phyloP scores from a whole-genome alignment of 2,113 vertebrate genomes.

The Mus musculus region GRCm39 chr2:161479501-161480000 shows the following conservation, averaged over 20 bases:
- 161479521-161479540: slow-evolving; percentile 79
- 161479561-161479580: slow-evolving; percentile 76
- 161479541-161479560: slow-evolving; percentile 65
- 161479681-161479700: slow-evolving; percentile 42
- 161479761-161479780: not conserved
- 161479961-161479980: not conserved
- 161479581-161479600: slow-evolving; percentile 74
- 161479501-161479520: slow-evolving; percentile 66
- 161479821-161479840: not conserved
- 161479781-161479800: slow-evolving; percentile 17
- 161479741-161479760: not conserved
- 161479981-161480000: not conserved
- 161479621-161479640: slow-evolving; percentile 63
- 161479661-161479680: slow-evolving; percentile 58
- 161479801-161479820: not conserved
- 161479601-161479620: slow-evolving; percentile 72
- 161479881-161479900: not conserved
- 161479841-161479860: not conserved
- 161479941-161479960: not conserved
- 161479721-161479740: slow-evolving; percentile 7
- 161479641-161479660: slow-evolving; percentile 72
- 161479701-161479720: slow-evolving; percentile 32
- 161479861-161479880: not conserved
- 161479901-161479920: slow-evolving; percentile 14
- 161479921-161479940: not conserved